A percentile compares a stretch with the other conserved stretches of the same genome.
phyloP scores from a whole-genome alignment of 2,888 invertebrate genomes.

The Xanthostigma xanthostigma region DNA sequence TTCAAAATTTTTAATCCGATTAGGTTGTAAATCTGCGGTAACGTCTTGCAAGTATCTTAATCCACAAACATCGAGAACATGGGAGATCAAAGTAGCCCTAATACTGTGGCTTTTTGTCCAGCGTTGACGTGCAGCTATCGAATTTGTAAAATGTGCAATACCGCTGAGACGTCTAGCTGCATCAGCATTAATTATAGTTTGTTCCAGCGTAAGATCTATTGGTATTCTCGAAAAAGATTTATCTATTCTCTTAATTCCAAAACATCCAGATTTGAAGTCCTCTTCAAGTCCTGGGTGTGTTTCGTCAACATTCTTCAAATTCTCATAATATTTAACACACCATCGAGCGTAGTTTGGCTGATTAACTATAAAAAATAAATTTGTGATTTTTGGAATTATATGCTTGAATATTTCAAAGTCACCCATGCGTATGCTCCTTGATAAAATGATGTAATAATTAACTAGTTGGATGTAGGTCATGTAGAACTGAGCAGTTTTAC shows the following conservation, averaged over 20 bases:
- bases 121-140: conserved; percentile 12
- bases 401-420: conserved; percentile 18
- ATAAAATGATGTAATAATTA: conserved; percentile 16
- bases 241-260: conserved; percentile 16
- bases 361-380: conserved; percentile 19
- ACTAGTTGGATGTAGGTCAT: conserved; percentile 17
- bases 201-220: conserved; percentile 17
- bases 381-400: conserved; percentile 16
- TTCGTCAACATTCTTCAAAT: conserved; percentile 13
- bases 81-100: too few relatives aligned
- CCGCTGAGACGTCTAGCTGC: conserved; percentile 15
- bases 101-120: neutral
- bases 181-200: conserved; percentile 19
- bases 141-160: conserved; percentile 14
- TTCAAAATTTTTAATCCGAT: too few relatives aligned
- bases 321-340: conserved; percentile 14
- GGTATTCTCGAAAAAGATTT: conserved; percentile 17
- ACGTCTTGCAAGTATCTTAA: too few relatives aligned
- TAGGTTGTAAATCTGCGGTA: too few relatives aligned
- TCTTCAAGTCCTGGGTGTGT: conserved; percentile 14
- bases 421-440: conserved; percentile 18
- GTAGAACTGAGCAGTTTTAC: conserved; percentile 20
- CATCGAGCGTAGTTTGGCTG: conserved; percentile 21
- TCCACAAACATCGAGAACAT: too few relatives aligned
- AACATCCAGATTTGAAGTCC: conserved; percentile 13